Evolutionary conservation across 2,888 invertebrate species (phyloP).

Genomic region (Ichneumon xanthorius): DNA sequence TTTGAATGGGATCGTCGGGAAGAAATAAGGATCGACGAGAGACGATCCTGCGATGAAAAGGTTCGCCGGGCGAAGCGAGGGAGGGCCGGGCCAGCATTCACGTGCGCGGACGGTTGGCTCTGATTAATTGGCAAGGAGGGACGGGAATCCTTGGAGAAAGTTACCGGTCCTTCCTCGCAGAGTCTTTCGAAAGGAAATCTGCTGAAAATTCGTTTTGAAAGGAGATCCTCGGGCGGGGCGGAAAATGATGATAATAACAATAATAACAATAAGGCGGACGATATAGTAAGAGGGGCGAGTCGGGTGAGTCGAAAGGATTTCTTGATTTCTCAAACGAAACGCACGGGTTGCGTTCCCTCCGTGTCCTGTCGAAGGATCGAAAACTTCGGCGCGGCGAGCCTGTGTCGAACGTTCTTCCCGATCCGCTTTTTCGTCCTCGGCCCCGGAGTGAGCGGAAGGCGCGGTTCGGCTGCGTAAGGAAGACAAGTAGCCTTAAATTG

Average conservation of each 20-base stretch:
- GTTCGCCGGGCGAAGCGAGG: slow-evolving; percentile 36
- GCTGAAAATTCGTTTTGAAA: slow-evolving; percentile 63
- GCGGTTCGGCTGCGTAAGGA: slow-evolving; percentile 66
- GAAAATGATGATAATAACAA: slow-evolving; percentile 50
- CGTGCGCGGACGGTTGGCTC: slow-evolving; percentile 65
- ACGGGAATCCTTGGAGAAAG: slow-evolving; percentile 54
- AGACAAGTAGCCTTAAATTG: slow-evolving; percentile 82
- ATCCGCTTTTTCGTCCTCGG: slow-evolving; percentile 40
- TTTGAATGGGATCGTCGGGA: slow-evolving; percentile 45
- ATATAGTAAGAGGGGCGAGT: slow-evolving; percentile 12
- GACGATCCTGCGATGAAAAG: slow-evolving; percentile 57
- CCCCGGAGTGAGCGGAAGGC: background rate
- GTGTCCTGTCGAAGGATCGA: slow-evolving; percentile 26
- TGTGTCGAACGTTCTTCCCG: slow-evolving; percentile 14
- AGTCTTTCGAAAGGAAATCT: slow-evolving; percentile 56
- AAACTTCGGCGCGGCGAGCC: slow-evolving; percentile 30
- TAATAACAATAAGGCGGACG: slow-evolving; percentile 47
- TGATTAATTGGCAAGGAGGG: slow-evolving; percentile 70
- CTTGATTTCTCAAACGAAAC: slow-evolving; percentile 65
- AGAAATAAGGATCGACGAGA: slow-evolving; percentile 49
- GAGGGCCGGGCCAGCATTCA: slow-evolving; percentile 46
- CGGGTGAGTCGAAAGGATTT: slow-evolving; percentile 17
- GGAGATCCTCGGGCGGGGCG: slow-evolving; percentile 31
- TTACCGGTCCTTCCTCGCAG: slow-evolving; percentile 36
- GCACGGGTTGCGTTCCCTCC: slow-evolving; percentile 45